Conservation (phyloP, 2,113 vertebrate species). For the Tyrannus savana region DNA sequence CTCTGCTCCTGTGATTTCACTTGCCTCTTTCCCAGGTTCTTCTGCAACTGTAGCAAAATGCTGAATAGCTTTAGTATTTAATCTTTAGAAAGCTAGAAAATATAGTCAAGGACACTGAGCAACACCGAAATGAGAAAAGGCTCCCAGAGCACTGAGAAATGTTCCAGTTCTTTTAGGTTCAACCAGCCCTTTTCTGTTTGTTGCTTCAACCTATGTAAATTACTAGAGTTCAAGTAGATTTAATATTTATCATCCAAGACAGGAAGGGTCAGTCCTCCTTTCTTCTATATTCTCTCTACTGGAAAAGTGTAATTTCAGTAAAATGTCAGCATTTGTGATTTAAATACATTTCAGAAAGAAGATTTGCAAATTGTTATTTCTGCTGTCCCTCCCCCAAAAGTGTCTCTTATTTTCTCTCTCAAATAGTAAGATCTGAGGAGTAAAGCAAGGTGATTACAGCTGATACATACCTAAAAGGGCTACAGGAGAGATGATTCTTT, state of each 20-base stretch:
- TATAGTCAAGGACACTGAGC: not conserved
- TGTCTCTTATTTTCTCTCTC: not conserved
- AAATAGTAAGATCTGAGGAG: not conserved
- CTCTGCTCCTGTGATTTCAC: not conserved
- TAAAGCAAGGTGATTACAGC: not conserved
- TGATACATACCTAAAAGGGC: not conserved
- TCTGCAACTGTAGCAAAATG: not conserved
- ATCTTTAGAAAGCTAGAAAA: constrained; percentile 48
- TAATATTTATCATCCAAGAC: constrained; percentile 58
- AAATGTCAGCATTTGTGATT: constrained; percentile 31
- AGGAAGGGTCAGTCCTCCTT: constrained; percentile 17
- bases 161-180: constrained; percentile 50
- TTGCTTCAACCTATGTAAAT: constrained; percentile 64
- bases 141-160: constrained; percentile 17
- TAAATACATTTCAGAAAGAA: not conserved
- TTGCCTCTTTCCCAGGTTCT: not conserved
- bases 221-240: constrained; percentile 40
- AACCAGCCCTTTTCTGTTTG: constrained; percentile 59
- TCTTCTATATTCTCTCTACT: not conserved
- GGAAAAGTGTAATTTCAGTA: constrained; percentile 30
- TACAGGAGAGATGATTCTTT: too few relatives aligned
- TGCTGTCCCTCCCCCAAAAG: not conserved
- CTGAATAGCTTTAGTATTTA: constrained; percentile 22
- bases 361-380: constrained; percentile 26
- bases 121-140: constrained; percentile 30